A percentile compares a stretch with the other conserved stretches of the same genome.
These are phyloP conservation scores for Eupithecia abbreviata DNA, from an alignment of 2,888 invertebrate genomes.

Conservation along the genomic window DNA sequence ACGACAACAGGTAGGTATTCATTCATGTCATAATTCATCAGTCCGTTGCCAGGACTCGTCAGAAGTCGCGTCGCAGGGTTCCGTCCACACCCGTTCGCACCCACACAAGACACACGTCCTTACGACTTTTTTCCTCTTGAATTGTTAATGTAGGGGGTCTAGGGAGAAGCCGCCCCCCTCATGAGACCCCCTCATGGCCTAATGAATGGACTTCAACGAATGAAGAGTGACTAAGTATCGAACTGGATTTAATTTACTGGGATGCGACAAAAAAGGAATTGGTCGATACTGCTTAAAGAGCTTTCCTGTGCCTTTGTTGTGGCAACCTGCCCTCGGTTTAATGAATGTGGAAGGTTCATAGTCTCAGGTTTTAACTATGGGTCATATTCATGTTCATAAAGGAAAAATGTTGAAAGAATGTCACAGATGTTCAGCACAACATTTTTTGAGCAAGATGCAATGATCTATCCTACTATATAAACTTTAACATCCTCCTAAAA, in stretches of 20 bases:
- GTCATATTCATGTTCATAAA: not conserved
- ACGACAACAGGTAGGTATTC: too few species aligned
- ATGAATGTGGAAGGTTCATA: not conserved
- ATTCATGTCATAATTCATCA: not conserved
- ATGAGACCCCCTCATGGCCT: conserved; percentile 29
- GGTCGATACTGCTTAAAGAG: conserved; percentile 28
- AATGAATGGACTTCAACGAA: conserved; percentile 63
- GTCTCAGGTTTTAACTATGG: not conserved
- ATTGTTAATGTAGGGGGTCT: conserved; percentile 62
- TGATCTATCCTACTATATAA: not conserved
- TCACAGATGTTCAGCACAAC: not conserved
- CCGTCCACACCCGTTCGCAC: conserved; percentile 15
- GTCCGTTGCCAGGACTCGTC: not conserved
- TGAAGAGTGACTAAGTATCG: conserved; percentile 51
- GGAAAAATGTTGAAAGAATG: not conserved
- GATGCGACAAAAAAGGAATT: conserved; percentile 37
- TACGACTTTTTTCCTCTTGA: conserved; percentile 57
- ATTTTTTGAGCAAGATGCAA: not conserved
- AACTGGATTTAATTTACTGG: conserved; percentile 45
- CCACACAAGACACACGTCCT: conserved; percentile 50
- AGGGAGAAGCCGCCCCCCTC: conserved; percentile 47
- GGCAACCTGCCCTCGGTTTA: not conserved
- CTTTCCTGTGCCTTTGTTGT: conserved; percentile 20
- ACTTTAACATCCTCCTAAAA: not conserved
- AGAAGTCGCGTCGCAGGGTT: not conserved